Percentiles rank a stretch among this genome's conserved stretches.
Conservation (phyloP, 2,113 vertebrate species). For the Hemiscyllium ocellatum region DNA sequence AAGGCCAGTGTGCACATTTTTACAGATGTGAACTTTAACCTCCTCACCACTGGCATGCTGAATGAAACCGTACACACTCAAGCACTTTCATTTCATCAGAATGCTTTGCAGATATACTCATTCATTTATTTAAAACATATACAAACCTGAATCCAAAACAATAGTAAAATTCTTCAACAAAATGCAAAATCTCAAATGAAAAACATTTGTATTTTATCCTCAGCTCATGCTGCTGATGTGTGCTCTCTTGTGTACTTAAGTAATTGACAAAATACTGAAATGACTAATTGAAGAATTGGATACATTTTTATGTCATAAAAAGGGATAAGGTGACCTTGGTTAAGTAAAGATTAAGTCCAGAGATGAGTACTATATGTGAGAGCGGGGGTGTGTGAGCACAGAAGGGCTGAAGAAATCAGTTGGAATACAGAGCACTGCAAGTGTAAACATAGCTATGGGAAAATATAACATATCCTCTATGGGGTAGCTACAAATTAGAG, state of each 20-base stretch:
- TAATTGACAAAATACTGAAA: not conserved
- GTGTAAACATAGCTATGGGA: conserved; percentile 1
- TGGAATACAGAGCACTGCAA: not conserved
- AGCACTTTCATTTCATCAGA: not conserved
- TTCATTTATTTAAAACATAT: not conserved
- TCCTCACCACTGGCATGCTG: not conserved
- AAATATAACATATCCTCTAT: conserved; percentile 25
- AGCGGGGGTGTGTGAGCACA: not conserved
- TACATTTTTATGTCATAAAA: conserved; percentile 8
- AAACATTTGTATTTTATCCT: not conserved
- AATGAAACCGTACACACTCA: not conserved
- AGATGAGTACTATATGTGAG: not conserved
- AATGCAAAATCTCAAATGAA: not conserved
- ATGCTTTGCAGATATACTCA: not conserved
- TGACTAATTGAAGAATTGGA: conserved; percentile 18
- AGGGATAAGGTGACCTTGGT: not conserved
- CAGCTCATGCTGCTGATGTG: not conserved
- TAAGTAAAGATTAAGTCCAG: not conserved
- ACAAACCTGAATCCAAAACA: not conserved
- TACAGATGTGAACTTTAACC: conserved; percentile 29
- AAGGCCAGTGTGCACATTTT: not conserved
- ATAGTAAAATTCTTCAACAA: not conserved
- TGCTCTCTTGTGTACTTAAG: not conserved
- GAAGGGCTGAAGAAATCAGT: not conserved
- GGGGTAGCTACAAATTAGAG: not conserved